Evolutionary conservation across 2,888 invertebrate genomes (phyloP), one percentile per base, ranked within the genome.

Genomic region (Monoplex corrugatus): DNA sequence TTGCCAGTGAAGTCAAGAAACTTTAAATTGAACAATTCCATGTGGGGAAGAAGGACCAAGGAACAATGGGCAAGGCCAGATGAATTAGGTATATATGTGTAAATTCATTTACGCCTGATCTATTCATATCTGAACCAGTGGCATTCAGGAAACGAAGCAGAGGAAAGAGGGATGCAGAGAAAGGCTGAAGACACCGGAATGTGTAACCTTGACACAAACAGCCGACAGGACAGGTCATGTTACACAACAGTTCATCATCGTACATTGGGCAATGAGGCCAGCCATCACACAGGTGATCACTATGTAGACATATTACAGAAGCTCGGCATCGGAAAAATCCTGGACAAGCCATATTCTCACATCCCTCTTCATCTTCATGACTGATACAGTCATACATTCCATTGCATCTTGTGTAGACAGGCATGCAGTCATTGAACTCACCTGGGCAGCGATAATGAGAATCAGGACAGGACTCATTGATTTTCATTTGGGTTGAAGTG

Each of bases 361-460:
- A 80, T 23, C 43, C 78, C 19, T 80, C 40, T 80, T 80, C 78
- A 13, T 80, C 78, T 23, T 40, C 23, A 23, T 80, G 43, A 19
- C 43, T 43, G 19, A 43, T 10, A 43, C 78, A 80, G 43, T 80
- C 78, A 10, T 80, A 43, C 78, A 80, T 80, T 23, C 43, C 78
- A 43, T 80, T 80, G 28, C 78, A 80, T 23, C 78, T 40, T 80
- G 78, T 80, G 78, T 80, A 80, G 40, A 80, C 78, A 43, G 78
- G 78, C 40, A 80, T 8, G 28, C 78, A 80, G 78, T 80, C 78
- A 28, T 80, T 80, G 43, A 43, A 80, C 28, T 80, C 43, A 43
- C 78, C 78, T 6, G 43, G 43, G 28, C 78, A 80, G 6, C 78
- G 78, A 23, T 80, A 80, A 40, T 80, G 78, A 23, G 40, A 43